Evolutionary conservation across 2,113 vertebrate species (phyloP).

Genomic region (Mustela nigripes): DNA sequence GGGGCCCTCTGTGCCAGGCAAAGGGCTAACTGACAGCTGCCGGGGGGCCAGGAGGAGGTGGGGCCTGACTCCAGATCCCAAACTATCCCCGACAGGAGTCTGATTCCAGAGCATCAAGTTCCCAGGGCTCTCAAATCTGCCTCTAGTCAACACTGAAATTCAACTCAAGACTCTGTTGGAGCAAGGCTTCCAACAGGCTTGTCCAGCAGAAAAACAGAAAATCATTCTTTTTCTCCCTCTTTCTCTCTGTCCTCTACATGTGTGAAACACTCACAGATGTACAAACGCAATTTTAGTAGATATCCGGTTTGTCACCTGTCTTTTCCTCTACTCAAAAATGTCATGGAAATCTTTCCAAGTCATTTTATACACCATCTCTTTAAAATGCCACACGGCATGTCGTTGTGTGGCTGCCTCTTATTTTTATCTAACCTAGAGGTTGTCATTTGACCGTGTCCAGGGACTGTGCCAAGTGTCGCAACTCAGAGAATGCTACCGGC

Average conservation of each 20-base stretch:
- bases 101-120: not conserved
- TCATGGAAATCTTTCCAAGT: not conserved
- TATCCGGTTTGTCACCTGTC: not conserved
- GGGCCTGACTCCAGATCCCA: not conserved
- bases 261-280: not conserved
- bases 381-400: not conserved
- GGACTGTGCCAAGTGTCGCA: not conserved
- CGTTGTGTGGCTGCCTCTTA: not conserved
- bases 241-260: not conserved
- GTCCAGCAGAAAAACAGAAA: not conserved
- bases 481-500: not conserved
- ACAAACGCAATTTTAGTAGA: not conserved
- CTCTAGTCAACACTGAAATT: not conserved
- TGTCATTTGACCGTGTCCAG: not conserved
- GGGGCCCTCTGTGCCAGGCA: not conserved
- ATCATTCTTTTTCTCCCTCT: not conserved
- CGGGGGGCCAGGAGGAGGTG: not conserved
- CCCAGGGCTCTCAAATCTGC: no score
- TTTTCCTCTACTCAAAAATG: not conserved
- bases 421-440: not conserved
- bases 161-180: not conserved
- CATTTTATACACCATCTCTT: not conserved
- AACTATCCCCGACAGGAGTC: accelerated
- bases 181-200: not conserved
- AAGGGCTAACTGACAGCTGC: not conserved